phyloP scores from a whole-genome alignment of 1,140 invertebrate species.

The Cydia pomonella region DNA sequence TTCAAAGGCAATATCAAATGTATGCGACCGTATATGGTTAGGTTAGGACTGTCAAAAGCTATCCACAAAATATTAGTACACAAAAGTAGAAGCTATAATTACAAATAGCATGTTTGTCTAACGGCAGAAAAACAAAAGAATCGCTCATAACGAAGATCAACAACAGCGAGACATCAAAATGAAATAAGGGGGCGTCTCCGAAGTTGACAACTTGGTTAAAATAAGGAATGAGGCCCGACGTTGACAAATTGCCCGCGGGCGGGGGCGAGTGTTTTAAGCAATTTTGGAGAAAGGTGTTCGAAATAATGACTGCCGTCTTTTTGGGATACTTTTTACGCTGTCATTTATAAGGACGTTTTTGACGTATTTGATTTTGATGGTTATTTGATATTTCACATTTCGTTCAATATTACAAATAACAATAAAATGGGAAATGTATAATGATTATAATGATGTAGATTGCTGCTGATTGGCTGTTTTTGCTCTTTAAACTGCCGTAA shows the following conservation, averaged over 20 bases:
- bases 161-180: slow-evolving; percentile 45
- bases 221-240: slow-evolving; percentile 58
- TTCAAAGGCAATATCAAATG: too few species aligned
- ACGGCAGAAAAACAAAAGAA: background rate
- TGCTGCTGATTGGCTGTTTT: too few species aligned
- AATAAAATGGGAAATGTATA: too few species aligned
- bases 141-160: slow-evolving; percentile 15
- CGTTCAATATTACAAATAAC: too few species aligned
- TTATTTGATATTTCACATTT: background rate
- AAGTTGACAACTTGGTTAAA: slow-evolving; percentile 54
- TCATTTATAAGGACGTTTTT: background rate
- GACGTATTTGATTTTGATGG: background rate
- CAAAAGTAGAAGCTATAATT: too few species aligned
- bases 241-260: slow-evolving; percentile 53
- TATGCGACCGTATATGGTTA: too few species aligned
- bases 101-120: background rate
- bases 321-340: background rate
- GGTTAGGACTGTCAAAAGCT: too few species aligned
- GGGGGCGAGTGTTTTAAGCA: slow-evolving; percentile 37
- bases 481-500: too few species aligned
- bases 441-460: too few species aligned
- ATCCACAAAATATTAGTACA: too few species aligned
- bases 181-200: slow-evolving; percentile 43
- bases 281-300: slow-evolving; percentile 11
- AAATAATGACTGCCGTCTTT: background rate